Evolutionary conservation across 2,888 invertebrate species (phyloP).

Genomic region (Punctoribates punctum): DNA sequence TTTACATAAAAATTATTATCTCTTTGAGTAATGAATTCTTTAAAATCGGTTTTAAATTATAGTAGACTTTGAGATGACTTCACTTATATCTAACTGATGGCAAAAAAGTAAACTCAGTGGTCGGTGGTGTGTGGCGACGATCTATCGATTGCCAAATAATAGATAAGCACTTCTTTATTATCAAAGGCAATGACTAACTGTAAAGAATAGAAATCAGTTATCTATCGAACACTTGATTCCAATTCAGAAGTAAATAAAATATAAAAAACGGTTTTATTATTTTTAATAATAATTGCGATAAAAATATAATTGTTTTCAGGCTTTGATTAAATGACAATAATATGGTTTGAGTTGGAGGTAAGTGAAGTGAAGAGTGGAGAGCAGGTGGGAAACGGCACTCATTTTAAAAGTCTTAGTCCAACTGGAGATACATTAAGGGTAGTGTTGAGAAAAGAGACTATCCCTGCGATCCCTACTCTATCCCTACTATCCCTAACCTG

Average conservation of each 20-base stretch:
- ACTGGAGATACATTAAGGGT: conserved; percentile 29
- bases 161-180: conserved; percentile 8
- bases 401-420: conserved; percentile 17
- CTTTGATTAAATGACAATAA: too few species aligned
- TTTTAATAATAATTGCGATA: too few species aligned
- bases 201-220: conserved; percentile 3
- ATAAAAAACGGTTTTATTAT: too few species aligned
- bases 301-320: too few species aligned
- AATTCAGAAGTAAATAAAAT: neutral
- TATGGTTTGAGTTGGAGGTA: neutral
- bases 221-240: neutral
- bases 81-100: neutral
- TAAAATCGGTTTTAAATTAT: conserved; percentile 8
- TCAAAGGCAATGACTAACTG: conserved; percentile 20
- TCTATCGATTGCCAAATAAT: conserved; percentile 13
- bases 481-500: conserved; percentile 32
- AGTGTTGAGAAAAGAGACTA: conserved; percentile 27
- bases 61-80: neutral
- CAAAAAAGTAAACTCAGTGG: neutral
- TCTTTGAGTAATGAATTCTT: conserved; percentile 14
- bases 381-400: conserved; percentile 31
- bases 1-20: conserved; percentile 24
- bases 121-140: conserved; percentile 10
- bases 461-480: conserved; percentile 23
- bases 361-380: neutral